phyloP scores from a whole-genome alignment of 2,113 vertebrate species.

The Eptatretus burgeri region DNA sequence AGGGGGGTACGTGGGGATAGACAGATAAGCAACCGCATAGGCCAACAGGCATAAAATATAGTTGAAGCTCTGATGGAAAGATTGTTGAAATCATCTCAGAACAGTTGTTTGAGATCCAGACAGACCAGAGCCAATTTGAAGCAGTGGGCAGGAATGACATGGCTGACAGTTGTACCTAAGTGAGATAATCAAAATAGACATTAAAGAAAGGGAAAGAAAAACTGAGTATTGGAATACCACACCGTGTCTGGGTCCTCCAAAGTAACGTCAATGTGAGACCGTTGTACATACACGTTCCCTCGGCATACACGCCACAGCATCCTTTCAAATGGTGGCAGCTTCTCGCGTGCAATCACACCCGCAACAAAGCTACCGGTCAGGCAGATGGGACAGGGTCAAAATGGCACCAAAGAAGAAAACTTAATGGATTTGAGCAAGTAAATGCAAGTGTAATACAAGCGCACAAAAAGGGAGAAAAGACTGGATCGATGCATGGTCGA shows the following conservation, averaged over 20 bases:
- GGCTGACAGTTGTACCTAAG: not conserved
- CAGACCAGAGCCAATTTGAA: not conserved
- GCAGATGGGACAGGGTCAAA: too few species aligned
- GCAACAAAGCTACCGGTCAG: constrained; percentile 47
- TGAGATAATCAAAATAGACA: not conserved
- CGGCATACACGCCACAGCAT: constrained; percentile 96
- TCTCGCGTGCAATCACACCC: constrained; percentile 68
- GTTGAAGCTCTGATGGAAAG: not conserved
- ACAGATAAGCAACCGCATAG: too few species aligned
- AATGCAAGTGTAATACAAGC: too few species aligned
- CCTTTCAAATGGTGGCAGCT: constrained; percentile 75
- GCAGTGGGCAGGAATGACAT: not conserved
- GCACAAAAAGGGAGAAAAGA: too few species aligned
- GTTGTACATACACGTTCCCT: constrained; percentile 77
- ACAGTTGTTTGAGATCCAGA: not conserved
- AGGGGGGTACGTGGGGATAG: too few species aligned
- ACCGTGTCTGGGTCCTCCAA: constrained; percentile 71
- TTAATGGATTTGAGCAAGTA: too few species aligned
- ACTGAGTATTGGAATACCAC: constrained; percentile 10
- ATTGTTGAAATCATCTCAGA: not conserved
- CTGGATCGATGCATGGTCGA: too few species aligned
- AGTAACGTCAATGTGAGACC: constrained; percentile 70
- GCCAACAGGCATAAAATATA: too few species aligned
- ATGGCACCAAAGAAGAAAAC: too few species aligned
- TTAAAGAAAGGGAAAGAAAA: not conserved